Evolutionary conservation across 2,113 vertebrate genomes (phyloP), one percentile per base, ranked within the genome.

Genomic region (Laticauda colubrina): DNA sequence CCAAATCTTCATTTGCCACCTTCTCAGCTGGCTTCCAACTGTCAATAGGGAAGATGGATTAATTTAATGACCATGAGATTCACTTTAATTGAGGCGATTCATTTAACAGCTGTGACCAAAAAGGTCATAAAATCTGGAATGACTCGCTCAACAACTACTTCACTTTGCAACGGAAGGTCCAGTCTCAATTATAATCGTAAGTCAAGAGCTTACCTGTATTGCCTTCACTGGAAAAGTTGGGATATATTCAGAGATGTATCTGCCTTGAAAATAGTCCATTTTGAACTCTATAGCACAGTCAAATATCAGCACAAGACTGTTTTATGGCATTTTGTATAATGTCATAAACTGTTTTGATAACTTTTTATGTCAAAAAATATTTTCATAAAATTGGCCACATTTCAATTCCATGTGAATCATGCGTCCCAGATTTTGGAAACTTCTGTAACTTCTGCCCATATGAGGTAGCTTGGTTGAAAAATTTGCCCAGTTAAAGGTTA

Each of bases 401-500:
- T 61, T 61, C 59, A 26, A 26, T 61, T 61, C 9, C 24, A 61
- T 4, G 24, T 26, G 59, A 61, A 24, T 61, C 59, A 61, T 1
- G 24, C 26, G 3, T 61, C 59, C 59, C 59, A 61, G 24, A 61
- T 26, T 61, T 61, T 26, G 59, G 59, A 61, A 61, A 26, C 24
- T 4, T 61, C 24, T 29, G 3, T 61, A 61, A 61, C 26, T 26
- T 26, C 26, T 26, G 24, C 24, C 59, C 59, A 96, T 95, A 89
- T 61, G 95, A 89, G 94, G 97, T 97, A 97, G 95, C 96, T 94
- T 96, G 96, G 97, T 95, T 91, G 93, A 92, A 97, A 94, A 94
- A 96, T 96, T 29, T 61, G 59, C 9, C 59, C 24, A 61, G 18
- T 56, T 20, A 18, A 56, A 20, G 51, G 51, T 53, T 53, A 53